Conservation (phyloP, 2,888 invertebrate genomes). For the Pyrrhopygopsis socrates region DNA sequence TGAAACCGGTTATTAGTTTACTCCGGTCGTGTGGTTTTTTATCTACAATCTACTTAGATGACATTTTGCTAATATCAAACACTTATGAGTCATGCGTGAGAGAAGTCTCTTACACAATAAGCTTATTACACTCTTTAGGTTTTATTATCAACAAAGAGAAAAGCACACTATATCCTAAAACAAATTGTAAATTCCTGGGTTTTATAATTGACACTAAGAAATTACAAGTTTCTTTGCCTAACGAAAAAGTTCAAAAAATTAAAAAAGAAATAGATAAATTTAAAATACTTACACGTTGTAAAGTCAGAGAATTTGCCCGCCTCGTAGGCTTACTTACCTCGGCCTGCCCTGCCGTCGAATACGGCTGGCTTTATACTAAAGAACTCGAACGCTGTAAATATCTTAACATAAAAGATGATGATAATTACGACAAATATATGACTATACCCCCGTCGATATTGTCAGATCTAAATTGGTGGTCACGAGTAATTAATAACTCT, state of each 20-base stretch:
- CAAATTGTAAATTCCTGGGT: conserved; percentile 58
- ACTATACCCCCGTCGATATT: background rate
- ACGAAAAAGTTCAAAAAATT: conserved; percentile 61
- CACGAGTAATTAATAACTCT: background rate
- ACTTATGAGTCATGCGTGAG: background rate
- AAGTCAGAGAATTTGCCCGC: conserved; percentile 67
- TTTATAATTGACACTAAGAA: conserved; percentile 59
- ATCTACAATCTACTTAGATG: conserved; percentile 18
- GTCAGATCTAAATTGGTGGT: background rate
- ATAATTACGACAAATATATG: conserved; percentile 1
- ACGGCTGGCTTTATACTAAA: conserved; percentile 86
- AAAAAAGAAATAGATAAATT: background rate
- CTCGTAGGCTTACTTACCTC: conserved; percentile 80
- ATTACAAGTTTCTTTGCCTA: conserved; percentile 54
- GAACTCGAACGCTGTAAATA: conserved; percentile 48
- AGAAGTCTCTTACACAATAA: background rate
- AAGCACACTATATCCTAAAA: background rate
- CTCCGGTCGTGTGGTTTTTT: conserved; percentile 4
- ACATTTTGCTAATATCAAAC: background rate
- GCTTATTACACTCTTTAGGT: background rate
- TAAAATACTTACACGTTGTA: background rate
- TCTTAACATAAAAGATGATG: conserved; percentile 30
- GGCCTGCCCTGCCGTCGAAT: conserved; percentile 85
- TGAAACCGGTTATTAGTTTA: conserved; percentile 67
- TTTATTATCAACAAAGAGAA: conserved; percentile 3